Evolutionary conservation across 2,888 invertebrate genomes (phyloP).

Genomic region (Biston stratarius): DNA sequence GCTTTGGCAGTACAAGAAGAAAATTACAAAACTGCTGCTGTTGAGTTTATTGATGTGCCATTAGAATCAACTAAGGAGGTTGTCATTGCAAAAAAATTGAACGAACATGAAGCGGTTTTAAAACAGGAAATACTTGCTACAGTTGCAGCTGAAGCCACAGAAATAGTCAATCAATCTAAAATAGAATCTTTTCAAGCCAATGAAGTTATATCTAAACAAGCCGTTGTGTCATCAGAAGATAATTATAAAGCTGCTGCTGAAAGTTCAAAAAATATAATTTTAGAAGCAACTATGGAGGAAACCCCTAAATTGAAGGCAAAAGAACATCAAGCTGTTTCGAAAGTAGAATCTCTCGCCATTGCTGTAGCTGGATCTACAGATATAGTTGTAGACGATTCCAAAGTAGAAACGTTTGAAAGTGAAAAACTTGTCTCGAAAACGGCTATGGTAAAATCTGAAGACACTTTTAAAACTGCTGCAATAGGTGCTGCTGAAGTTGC

Average conservation of each 20-base stretch:
- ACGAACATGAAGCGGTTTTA: conserved; percentile 28
- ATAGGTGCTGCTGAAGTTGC: conserved; percentile 34
- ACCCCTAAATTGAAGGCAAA: conserved; percentile 30
- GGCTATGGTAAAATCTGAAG: conserved; percentile 37
- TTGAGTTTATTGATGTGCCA: conserved; percentile 29
- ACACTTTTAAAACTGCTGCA: conserved; percentile 41
- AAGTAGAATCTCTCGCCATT: conserved; percentile 44
- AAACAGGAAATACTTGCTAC: conserved; percentile 43
- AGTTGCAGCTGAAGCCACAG: conserved; percentile 48
- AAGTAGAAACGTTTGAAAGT: conserved; percentile 38
- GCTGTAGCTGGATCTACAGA: conserved; percentile 46
- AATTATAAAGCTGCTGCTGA: conserved; percentile 40
- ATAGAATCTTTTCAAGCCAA: conserved; percentile 47
- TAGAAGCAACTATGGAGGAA: conserved; percentile 49
- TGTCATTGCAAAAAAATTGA: conserved; percentile 37
- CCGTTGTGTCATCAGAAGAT: conserved; percentile 47
- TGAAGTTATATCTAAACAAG: conserved; percentile 49
- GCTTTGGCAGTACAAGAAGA: conserved; percentile 43
- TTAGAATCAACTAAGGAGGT: conserved; percentile 44
- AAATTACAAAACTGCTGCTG: conserved; percentile 28
- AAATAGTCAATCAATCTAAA: conserved; percentile 49
- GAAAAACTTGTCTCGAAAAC: conserved; percentile 39
- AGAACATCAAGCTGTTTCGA: conserved; percentile 36
- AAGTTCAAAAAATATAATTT: conserved; percentile 34
- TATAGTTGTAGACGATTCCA: conserved; percentile 40